A percentile compares a stretch with the other conserved stretches of the same genome.
Conservation (phyloP, 2,113 vertebrate species). For the Nesoenas mayeri region DNA sequence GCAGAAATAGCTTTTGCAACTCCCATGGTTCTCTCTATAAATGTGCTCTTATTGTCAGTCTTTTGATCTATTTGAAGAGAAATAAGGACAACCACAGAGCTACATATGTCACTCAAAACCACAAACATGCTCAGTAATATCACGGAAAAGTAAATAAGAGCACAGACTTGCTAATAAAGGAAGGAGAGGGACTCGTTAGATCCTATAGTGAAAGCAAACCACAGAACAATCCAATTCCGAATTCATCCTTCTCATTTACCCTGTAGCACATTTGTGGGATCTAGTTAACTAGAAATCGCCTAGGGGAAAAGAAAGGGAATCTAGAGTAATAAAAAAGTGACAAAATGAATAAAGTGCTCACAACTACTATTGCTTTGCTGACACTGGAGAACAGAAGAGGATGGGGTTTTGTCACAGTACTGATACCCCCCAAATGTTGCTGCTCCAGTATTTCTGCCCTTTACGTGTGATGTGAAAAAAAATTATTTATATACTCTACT, state of each 20-base stretch:
- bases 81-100: neutral
- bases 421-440: neutral
- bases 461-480: neutral
- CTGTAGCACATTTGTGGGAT: neutral
- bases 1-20: neutral
- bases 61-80: neutral
- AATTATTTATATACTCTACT: neutral
- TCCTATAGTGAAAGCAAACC: neutral
- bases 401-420: neutral
- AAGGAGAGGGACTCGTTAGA: neutral
- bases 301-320: neutral
- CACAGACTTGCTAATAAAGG: neutral
- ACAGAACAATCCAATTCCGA: neutral
- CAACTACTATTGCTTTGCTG: neutral
- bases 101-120: neutral
- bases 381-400: rapidly evolving
- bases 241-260: neutral
- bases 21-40: neutral
- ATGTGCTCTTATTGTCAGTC: neutral
- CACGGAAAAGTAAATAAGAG: neutral
- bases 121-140: neutral
- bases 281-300: neutral
- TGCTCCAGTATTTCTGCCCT: neutral
- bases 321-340: neutral
- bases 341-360: neutral